Evolutionary conservation across 30 jellyfish, hydroid and myxozoan species (phyloP).

Genomic region (Haliclystus octoradiatus): DNA sequence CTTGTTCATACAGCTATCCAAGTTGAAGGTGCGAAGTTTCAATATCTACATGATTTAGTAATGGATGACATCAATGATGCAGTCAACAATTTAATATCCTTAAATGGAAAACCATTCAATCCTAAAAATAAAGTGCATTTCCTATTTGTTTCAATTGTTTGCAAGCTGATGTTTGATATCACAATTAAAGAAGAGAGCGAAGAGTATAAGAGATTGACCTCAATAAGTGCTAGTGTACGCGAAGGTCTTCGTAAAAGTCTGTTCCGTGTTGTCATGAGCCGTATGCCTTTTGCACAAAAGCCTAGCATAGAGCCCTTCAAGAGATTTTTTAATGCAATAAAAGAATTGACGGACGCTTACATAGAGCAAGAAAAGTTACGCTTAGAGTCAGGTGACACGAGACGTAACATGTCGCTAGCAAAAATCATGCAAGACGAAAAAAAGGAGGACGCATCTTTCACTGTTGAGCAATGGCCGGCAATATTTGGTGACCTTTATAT

Average conservation of each 20-base stretch:
- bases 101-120: background rate
- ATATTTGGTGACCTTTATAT: background rate
- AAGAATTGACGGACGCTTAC: background rate
- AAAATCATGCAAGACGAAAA: background rate
- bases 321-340: too few species aligned
- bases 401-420: background rate
- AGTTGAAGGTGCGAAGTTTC: background rate
- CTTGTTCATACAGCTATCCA: background rate
- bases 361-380: background rate
- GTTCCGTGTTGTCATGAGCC: background rate
- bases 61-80: background rate
- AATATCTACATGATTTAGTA: background rate
- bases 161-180: background rate
- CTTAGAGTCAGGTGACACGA: too few species aligned
- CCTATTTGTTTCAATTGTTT: background rate
- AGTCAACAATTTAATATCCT: background rate
- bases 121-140: background rate
- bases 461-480: background rate
- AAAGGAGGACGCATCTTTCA: background rate
- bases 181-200: background rate
- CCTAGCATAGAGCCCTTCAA: background rate
- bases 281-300: background rate
- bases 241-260: background rate
- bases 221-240: background rate
- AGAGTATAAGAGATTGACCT: background rate